Conservation (phyloP, 1,140 invertebrate genomes). For the Penaeus japonicus region DNA sequence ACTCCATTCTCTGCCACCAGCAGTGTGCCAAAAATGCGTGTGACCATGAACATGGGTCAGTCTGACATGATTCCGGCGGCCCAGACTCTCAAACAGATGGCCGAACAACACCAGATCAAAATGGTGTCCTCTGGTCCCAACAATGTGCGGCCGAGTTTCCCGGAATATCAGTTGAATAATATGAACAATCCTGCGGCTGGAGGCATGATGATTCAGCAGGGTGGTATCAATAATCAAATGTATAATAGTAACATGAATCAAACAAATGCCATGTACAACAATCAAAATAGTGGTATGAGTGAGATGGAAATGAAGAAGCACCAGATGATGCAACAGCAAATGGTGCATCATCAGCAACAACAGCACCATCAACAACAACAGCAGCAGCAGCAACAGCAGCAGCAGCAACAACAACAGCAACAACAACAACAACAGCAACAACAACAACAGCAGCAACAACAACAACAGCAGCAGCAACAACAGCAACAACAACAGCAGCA, state of each 20-base stretch:
- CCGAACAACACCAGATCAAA: slow-evolving; percentile 93
- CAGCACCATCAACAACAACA: slow-evolving; percentile 27
- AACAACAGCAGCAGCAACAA: slow-evolving; percentile 42
- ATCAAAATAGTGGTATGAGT: slow-evolving; percentile 54
- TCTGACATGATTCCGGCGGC: slow-evolving; percentile 77
- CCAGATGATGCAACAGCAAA: slow-evolving; percentile 33
- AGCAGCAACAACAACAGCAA: slow-evolving; percentile 39
- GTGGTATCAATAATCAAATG: slow-evolving; percentile 50
- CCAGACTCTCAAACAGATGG: slow-evolving; percentile 94
- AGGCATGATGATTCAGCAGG: slow-evolving; percentile 39
- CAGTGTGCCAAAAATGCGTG: slow-evolving; percentile 51
- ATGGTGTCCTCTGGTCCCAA: slow-evolving; percentile 48
- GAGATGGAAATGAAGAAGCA: slow-evolving; percentile 55
- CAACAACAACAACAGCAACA: slow-evolving; percentile 45
- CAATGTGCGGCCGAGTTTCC: slow-evolving; percentile 37
- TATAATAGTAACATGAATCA: slow-evolving; percentile 52
- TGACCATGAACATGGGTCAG: slow-evolving; percentile 57
- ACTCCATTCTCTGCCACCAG: slow-evolving; percentile 42
- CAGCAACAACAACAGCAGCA: slow-evolving; percentile 27
- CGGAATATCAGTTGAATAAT: slow-evolving; percentile 48
- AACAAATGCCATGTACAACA: slow-evolving; percentile 49
- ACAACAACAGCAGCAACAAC: slow-evolving; percentile 49
- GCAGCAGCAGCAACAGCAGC: slow-evolving; percentile 40
- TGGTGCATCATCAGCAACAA: slow-evolving; percentile 20
- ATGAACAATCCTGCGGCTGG: slow-evolving; percentile 44